Evolutionary conservation across 1,140 invertebrate genomes (phyloP), one percentile per base, ranked within the genome.

Genomic region (Drosophila arizonae): DNA sequence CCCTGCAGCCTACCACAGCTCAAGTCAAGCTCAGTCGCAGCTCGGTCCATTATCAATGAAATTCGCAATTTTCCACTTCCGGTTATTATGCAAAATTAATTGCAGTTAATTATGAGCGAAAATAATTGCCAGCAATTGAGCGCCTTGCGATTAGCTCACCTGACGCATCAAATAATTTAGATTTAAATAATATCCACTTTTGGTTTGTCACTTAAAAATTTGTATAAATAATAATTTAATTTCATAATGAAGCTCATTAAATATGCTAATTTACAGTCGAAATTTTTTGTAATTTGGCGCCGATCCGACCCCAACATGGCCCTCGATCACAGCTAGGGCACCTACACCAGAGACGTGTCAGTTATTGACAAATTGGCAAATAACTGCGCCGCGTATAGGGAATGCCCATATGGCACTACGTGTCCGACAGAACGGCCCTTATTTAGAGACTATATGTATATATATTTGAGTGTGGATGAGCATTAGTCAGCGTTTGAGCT

Each of bases 11-110:
- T 48, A 4, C 8, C 46, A 1, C 46, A 24, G 9, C 46, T 11
- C 46, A 6, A 30, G 2, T 30, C 17, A 13, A 9, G 1, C 4
- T 26, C 28, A 13, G n/a, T 1, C 6, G 26, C n/a, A 3, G 11
- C 51, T 30, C 28, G 28, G 30, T 8, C 45, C 41, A 76, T 79
- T 76, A 80, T 77, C 72, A 61, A 65, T 62, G 56, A 58, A 67
- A 76, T 48, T 46, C 48, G 50, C 61, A 60, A 66, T 85, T 71
- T 88, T 79, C 76, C 82, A 84, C 84, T 87, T 87, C 82, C 82
- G 84, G 69, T 82, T 79, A 2, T 79, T 73, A 82, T 88, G 79
- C 82, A 46, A 79, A 87, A 88, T 87, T 87, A 87, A 87, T 87
- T 88, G 79, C 75, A 72, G 63, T 72, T 84, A 87, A 87, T 86